A percentile compares a stretch with the other conserved stretches of the same genome.
Conservation (phyloP, 2,888 invertebrate species). For the Drosophila robusta region DNA sequence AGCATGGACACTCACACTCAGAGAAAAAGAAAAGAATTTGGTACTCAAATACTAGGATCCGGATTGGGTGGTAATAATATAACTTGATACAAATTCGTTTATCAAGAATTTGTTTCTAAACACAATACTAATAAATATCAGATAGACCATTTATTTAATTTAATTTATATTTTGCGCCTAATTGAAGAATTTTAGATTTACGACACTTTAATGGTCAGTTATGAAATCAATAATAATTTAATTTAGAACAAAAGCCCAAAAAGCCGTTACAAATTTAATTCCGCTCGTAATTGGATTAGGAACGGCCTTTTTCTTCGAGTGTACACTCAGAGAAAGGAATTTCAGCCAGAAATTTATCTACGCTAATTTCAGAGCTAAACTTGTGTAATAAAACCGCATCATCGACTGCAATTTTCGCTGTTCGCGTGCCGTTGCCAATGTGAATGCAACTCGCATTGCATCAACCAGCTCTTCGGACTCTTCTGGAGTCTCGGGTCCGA, state of each 20-base stretch:
- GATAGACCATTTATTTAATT: no score
- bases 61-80: no score
- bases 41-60: no score
- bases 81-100: no score
- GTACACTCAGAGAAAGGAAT: slow-evolving; percentile 51
- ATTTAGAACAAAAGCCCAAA: neutral
- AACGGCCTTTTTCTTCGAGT: neutral
- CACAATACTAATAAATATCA: no score
- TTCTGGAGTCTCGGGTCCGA: neutral
- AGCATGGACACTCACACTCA: slow-evolving; percentile 19
- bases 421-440: slow-evolving; percentile 67
- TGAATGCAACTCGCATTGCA: slow-evolving; percentile 31
- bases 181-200: neutral
- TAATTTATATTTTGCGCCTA: no score
- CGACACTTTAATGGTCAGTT: neutral
- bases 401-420: slow-evolving; percentile 68
- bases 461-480: slow-evolving; percentile 23
- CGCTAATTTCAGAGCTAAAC: slow-evolving; percentile 81
- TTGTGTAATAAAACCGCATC: slow-evolving; percentile 79
- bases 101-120: no score
- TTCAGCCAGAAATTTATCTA: slow-evolving; percentile 75
- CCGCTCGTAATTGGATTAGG: neutral
- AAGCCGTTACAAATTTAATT: neutral
- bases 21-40: neutral
- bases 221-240: neutral